A percentile compares a stretch with the other conserved stretches of the same genome.
phyloP scores from a whole-genome alignment of 2,888 invertebrate species.

The Eueremaeus valkanovi region DNA sequence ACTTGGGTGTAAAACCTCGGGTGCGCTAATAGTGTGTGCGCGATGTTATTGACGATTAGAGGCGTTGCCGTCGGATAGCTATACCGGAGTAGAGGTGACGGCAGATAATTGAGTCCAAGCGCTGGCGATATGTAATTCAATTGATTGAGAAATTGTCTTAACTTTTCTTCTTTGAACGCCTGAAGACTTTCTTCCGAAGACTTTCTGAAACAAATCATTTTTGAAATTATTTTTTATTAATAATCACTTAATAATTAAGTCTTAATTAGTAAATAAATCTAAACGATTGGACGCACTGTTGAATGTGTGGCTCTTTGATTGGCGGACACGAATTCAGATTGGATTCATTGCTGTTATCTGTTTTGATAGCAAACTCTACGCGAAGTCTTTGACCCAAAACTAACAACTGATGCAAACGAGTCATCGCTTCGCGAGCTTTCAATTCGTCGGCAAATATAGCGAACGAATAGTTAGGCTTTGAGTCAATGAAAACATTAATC shows the following conservation, averaged over 20 bases:
- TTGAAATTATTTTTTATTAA: neutral
- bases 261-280: neutral
- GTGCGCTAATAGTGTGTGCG: conserved; percentile 67
- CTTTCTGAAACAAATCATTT: too few species aligned
- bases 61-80: conserved; percentile 72
- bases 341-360: neutral
- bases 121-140: neutral
- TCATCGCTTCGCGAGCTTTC: neutral
- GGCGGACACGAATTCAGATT: neutral
- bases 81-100: conserved; percentile 58
- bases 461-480: conserved; percentile 4
- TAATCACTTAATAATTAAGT: neutral
- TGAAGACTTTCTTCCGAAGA: neutral
- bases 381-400: conserved; percentile 14
- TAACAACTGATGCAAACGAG: conserved; percentile 6
- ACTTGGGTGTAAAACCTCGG: conserved; percentile 68
- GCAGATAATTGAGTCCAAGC: conserved; percentile 50
- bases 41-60: conserved; percentile 70
- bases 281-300: neutral
- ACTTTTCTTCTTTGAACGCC: neutral
- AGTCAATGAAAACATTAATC: neutral
- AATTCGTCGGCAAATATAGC: neutral
- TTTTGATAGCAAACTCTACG: neutral
- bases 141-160: conserved; percentile 9
- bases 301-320: neutral